Conservation (phyloP, 2,113 vertebrate genomes). For the Naja naja region DNA sequence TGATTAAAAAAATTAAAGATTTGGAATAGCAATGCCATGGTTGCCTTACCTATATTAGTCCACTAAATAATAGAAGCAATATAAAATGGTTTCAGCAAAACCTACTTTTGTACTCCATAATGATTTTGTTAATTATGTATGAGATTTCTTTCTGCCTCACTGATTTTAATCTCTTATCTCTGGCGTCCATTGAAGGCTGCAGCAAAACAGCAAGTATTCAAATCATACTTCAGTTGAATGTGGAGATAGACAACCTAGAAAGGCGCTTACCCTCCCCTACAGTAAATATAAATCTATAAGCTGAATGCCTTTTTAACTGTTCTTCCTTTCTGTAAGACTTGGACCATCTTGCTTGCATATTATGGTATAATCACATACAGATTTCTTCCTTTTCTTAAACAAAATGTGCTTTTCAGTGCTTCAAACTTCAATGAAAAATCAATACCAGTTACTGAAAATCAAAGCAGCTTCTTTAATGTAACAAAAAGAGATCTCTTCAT, state of each 20-base stretch:
- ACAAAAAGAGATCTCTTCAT: neutral
- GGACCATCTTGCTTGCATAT: neutral
- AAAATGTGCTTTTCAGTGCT: neutral
- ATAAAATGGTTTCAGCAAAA: conserved; percentile 6
- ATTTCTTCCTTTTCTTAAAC: neutral
- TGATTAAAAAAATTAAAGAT: neutral
- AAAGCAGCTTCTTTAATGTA: neutral
- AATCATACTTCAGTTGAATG: neutral
- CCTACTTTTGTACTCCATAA: conserved; percentile 15
- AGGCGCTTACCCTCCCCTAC: neutral
- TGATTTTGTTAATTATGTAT: conserved; percentile 43
- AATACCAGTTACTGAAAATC: neutral
- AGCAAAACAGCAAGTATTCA: neutral
- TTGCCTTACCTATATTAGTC: neutral
- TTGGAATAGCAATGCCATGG: neutral
- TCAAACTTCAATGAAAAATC: neutral
- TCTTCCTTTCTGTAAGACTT: neutral
- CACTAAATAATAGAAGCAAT: neutral
- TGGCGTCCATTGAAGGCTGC: neutral
- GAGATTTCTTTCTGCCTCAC: conserved; percentile 35
- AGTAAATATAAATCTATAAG: neutral
- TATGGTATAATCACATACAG: neutral
- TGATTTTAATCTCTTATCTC: conserved; percentile 29
- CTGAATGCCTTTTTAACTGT: neutral
- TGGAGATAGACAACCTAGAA: rapidly evolving